Conservation (phyloP, 1,140 invertebrate genomes). For the Macrocentrus cingulum region DNA sequence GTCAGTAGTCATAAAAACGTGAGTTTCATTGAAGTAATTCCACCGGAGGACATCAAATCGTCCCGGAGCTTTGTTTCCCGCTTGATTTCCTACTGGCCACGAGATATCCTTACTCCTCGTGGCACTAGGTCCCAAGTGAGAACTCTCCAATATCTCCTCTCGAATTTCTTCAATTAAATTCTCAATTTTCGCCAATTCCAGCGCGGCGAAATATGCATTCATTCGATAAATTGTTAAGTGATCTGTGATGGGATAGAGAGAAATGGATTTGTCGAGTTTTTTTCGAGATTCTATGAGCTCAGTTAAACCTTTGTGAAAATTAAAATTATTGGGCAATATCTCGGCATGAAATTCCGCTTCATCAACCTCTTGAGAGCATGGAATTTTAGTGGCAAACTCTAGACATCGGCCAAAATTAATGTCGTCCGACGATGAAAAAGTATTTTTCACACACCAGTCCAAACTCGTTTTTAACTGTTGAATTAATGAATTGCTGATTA, state of each 20-base stretch:
- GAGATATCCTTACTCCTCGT: constrained; percentile 58
- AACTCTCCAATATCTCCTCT: constrained; percentile 48
- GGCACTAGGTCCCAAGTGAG: constrained; percentile 45
- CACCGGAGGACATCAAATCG: constrained; percentile 86
- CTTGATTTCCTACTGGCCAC: constrained; percentile 82
- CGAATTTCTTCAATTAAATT: constrained; percentile 57
- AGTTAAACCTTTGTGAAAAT: constrained; percentile 59
- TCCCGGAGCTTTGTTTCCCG: constrained; percentile 66
- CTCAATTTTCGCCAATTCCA: constrained; percentile 58
- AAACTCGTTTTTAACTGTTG: constrained; percentile 71
- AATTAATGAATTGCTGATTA: constrained; percentile 77
- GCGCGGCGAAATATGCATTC: constrained; percentile 69
- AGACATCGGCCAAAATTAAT: constrained; percentile 84
- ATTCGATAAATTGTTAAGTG: constrained; percentile 69
- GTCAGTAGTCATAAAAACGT: constrained; percentile 75
- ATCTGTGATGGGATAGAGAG: constrained; percentile 68
- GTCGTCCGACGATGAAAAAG: constrained; percentile 74
- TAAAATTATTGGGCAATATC: constrained; percentile 58
- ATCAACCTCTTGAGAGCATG: constrained; percentile 63
- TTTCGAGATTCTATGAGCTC: constrained; percentile 52
- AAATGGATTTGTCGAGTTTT: constrained; percentile 63
- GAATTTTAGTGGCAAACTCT: constrained; percentile 66
- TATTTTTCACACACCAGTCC: constrained; percentile 85
- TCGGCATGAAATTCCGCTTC: constrained; percentile 60
- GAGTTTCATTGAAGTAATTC: constrained; percentile 82